Percentiles rank a stretch among this genome's conserved stretches.
Conservation (phyloP, 1,140 invertebrate species). For the Lethrus apterus region DNA sequence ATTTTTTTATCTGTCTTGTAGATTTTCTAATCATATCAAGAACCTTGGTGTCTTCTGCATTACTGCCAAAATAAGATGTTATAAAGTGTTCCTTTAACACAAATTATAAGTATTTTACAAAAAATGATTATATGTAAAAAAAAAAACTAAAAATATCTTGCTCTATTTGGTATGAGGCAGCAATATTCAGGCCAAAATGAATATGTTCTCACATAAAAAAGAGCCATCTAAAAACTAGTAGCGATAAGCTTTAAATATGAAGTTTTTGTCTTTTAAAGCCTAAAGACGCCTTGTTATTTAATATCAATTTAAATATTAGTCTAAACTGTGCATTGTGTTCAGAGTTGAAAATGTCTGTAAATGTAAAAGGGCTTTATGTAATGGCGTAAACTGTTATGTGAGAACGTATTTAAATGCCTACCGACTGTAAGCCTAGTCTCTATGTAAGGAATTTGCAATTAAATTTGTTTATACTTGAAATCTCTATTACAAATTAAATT, state of each 20-base stretch:
- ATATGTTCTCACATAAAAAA: too few species aligned
- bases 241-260: not conserved
- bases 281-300: too few species aligned
- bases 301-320: too few species aligned
- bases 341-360: too few species aligned
- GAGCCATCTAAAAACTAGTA: too few species aligned
- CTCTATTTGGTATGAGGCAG: conserved; percentile 14
- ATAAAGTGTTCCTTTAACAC: conserved; percentile 18
- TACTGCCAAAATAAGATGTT: conserved; percentile 16
- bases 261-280: conserved; percentile 8
- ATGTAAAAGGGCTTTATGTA: too few species aligned
- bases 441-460: conserved; percentile 13
- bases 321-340: too few species aligned
- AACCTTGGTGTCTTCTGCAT: conserved; percentile 20
- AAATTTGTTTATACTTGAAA: not conserved
- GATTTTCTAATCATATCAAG: conserved; percentile 20
- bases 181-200: conserved; percentile 15
- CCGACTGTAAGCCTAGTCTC: conserved; percentile 17
- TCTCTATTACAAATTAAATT: not conserved
- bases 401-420: conserved; percentile 6
- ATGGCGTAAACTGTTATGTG: conserved; percentile 8
- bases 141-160: conserved; percentile 13
- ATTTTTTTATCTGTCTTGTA: conserved; percentile 3
- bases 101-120: conserved; percentile 15
- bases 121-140: conserved; percentile 12